These are phyloP conservation scores for Scaptomyza caliginosa DNA, from an alignment of 2,888 invertebrate species.

Conservation along the genomic window DNA sequence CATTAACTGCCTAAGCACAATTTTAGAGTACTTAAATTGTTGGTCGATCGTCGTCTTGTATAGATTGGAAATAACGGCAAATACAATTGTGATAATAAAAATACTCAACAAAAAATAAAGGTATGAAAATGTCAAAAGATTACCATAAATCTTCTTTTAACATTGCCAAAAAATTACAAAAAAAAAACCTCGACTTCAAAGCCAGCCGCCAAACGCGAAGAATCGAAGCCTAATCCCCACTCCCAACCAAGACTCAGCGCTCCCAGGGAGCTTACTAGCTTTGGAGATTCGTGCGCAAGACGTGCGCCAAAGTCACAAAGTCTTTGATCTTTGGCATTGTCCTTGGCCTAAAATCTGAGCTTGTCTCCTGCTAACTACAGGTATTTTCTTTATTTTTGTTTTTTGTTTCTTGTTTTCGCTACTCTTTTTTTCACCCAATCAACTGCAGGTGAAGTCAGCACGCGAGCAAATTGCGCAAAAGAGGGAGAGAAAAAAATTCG, in stretches of 20 bases:
- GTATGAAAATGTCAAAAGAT: background rate
- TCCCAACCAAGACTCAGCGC: background rate
- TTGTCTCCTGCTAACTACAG: conserved; percentile 19
- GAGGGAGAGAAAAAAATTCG: background rate
- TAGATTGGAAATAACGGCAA: background rate
- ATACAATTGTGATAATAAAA: background rate
- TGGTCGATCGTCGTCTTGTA: no score
- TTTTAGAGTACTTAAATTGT: no score
- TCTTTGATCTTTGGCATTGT: conserved; percentile 70
- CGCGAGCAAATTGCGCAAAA: conserved; percentile 41
- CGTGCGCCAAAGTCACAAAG: conserved; percentile 34
- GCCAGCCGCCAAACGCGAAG: conserved; percentile 9
- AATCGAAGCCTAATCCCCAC: background rate
- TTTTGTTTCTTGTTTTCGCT: conserved; percentile 13
- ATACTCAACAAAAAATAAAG: background rate
- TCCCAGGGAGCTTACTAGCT: conserved; percentile 9
- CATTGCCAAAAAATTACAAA: conserved; percentile 1
- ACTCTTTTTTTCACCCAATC: conserved; percentile 12
- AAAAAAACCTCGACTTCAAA: conserved; percentile 16
- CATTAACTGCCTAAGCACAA: no score
- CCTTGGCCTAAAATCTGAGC: conserved; percentile 49
- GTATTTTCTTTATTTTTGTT: conserved; percentile 6
- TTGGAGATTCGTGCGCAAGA: conserved; percentile 14
- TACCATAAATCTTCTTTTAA: conserved; percentile 3
- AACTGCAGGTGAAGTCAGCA: conserved; percentile 33